A percentile compares a stretch with the other conserved stretches of the same genome.
Conservation (phyloP, 2,113 vertebrate genomes). For the Myanophis thanlyinensis region DNA sequence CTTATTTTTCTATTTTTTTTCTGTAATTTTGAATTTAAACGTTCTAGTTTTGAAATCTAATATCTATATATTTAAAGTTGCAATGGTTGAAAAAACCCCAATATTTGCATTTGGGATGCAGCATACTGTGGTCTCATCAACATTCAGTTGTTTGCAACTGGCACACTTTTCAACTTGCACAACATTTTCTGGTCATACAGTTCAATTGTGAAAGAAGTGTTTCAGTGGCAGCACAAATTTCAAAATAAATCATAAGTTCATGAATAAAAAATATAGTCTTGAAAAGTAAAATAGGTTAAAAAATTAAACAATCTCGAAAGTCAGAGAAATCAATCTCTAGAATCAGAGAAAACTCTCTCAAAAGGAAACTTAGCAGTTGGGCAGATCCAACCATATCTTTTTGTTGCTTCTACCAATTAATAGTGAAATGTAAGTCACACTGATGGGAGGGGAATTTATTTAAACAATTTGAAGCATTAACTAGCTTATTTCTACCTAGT, state of each 20-base stretch:
- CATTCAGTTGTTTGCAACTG: no score
- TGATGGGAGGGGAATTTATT: not conserved
- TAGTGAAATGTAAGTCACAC: not conserved
- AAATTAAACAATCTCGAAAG: not conserved
- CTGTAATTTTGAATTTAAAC: no score
- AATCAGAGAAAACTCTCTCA: not conserved
- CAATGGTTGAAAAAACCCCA: not conserved
- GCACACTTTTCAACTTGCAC: no score
- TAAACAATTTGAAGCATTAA: not conserved
- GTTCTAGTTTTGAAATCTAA: no score
- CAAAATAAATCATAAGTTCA: not conserved
- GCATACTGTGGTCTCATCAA: not conserved
- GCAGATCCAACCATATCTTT: not conserved
- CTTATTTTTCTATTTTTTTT: no score
- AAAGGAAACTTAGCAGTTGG: not conserved
- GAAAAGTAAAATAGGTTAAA: not conserved
- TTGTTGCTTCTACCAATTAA: not conserved
- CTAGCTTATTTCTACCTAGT: not conserved
- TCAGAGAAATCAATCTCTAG: not conserved
- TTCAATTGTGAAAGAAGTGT: conserved; percentile 4
- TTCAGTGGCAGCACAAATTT: not conserved
- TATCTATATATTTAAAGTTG: no score
- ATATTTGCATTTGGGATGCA: not conserved
- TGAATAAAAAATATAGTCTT: not conserved
- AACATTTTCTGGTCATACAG: no score